Evolutionary conservation across 2,113 vertebrate genomes (phyloP).

Genomic region (Vombatus ursinus): DNA sequence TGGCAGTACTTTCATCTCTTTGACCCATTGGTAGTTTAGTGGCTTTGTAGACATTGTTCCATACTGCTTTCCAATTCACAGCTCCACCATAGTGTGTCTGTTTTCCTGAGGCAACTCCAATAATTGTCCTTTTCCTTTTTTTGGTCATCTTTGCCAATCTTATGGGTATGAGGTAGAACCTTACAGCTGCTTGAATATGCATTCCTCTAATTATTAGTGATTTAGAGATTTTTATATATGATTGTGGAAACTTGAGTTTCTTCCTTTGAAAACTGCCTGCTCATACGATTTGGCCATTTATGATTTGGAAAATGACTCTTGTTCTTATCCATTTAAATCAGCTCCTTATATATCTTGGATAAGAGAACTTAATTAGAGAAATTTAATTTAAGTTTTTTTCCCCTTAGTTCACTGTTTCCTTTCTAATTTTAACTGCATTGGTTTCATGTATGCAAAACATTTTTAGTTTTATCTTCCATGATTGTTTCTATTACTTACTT

Average conservation of each 20-base stretch:
- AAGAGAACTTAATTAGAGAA: no score
- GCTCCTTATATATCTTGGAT: not conserved
- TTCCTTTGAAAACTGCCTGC: not conserved
- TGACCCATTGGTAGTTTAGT: not conserved
- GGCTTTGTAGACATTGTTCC: not conserved
- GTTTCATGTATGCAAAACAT: no score
- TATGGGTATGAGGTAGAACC: not conserved
- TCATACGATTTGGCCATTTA: not conserved
- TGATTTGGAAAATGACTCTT: not conserved
- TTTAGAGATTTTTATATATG: not conserved
- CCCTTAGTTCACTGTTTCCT: no score
- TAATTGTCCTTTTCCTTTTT: not conserved
- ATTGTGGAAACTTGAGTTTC: not conserved
- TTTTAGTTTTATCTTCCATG: no score
- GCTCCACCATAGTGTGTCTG: not conserved
- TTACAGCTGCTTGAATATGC: not conserved
- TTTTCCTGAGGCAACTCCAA: not conserved
- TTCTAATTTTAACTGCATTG: no score
- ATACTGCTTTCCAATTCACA: no score
- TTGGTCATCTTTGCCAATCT: not conserved
- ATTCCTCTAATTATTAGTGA: no score
- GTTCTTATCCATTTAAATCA: not conserved
- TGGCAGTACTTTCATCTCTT: not conserved
- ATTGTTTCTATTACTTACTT: no score
- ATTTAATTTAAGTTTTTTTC: no score